These are phyloP conservation scores for Sebastolobus altivelis DNA, from an alignment of 2,797 vertebrate species.

Conservation along the genomic window DNA sequence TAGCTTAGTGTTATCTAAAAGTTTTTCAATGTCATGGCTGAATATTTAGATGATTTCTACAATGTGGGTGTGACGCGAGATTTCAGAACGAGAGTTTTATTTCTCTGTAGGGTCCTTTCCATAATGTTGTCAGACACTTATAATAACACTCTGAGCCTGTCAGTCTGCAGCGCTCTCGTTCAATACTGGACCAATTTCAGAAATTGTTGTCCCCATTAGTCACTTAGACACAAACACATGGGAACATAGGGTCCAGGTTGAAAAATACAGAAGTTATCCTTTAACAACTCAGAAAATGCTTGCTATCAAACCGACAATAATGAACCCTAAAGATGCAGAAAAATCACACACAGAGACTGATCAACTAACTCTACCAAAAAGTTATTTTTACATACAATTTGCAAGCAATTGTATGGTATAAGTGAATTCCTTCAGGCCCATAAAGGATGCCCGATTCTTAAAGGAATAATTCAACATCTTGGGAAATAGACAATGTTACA, in stretches of 20 bases:
- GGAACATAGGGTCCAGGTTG: not conserved
- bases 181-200: not conserved
- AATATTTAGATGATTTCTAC: too few relatives aligned
- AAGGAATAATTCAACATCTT: constrained; percentile 1
- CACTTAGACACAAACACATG: not conserved
- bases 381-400: not conserved
- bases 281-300: not conserved
- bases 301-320: not conserved
- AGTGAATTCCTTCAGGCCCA: not conserved
- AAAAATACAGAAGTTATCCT: not conserved
- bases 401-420: not conserved
- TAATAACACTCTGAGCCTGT: too few relatives aligned
- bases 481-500: not conserved
- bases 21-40: too few relatives aligned
- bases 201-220: not conserved
- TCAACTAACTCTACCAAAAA: not conserved
- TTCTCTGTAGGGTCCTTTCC: too few relatives aligned
- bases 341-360: not conserved
- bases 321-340: not conserved
- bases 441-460: not conserved
- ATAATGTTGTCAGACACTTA: too few relatives aligned
- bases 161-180: not conserved
- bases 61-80: too few relatives aligned
- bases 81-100: too few relatives aligned
- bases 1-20: too few relatives aligned